phyloP scores from a whole-genome alignment of 2,113 vertebrate genomes.

The Chamaetylas fuelleborni region DNA sequence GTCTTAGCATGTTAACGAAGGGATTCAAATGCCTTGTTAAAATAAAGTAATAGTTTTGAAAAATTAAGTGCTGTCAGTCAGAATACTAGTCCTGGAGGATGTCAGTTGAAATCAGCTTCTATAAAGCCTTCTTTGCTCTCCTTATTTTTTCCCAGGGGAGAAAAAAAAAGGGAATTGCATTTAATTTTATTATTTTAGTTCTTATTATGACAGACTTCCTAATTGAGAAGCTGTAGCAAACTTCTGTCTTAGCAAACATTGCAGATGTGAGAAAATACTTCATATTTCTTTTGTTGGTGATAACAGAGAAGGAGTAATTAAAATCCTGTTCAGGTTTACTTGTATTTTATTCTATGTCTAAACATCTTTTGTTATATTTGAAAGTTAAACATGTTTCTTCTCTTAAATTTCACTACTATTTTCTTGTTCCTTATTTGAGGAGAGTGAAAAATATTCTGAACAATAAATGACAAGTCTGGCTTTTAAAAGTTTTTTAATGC shows the following conservation, averaged over 20 bases:
- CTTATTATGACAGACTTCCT: neutral
- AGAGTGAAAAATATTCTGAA: slow-evolving; percentile 47
- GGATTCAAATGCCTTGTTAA: neutral
- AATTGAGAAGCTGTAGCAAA: neutral
- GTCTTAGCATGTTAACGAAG: neutral
- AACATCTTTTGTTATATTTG: slow-evolving; percentile 46
- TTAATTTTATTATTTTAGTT: neutral
- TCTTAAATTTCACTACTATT: slow-evolving; percentile 11
- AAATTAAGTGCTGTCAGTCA: neutral
- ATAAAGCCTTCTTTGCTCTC: neutral
- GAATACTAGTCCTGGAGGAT: neutral
- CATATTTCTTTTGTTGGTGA: slow-evolving; percentile 9
- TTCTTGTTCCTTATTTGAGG: slow-evolving; percentile 22
- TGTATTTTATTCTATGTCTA: slow-evolving; percentile 44
- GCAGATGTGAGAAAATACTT: neutral
- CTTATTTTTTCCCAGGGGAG: neutral
- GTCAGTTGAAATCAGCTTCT: neutral
- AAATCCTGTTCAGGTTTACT: neutral
- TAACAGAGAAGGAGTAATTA: neutral
- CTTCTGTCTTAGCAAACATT: neutral
- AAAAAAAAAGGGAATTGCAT: neutral
- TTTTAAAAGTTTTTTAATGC: slow-evolving; percentile 1
- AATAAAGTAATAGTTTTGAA: neutral
- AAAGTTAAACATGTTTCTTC: slow-evolving; percentile 44
- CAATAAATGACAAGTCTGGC: slow-evolving; percentile 27